phyloP scores from a whole-genome alignment of 2,797 vertebrate genomes.

The Hydrolagus colliei region DNA sequence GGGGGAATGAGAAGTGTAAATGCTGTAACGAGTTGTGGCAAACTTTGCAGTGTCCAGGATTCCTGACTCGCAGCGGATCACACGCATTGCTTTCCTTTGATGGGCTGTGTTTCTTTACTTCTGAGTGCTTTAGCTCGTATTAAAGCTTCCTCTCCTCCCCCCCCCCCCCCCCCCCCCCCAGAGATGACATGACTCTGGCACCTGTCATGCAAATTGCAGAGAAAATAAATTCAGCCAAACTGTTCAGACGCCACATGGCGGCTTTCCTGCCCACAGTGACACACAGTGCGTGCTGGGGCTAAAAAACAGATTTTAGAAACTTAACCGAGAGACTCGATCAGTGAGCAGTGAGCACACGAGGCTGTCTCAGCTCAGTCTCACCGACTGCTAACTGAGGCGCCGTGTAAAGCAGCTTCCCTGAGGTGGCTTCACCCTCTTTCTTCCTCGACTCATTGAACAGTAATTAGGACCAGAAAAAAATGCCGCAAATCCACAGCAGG shows the following conservation, averaged over 20 bases:
- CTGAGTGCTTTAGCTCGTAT: slow-evolving; percentile 21
- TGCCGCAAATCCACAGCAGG: no score
- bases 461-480: neutral
- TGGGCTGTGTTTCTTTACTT: neutral
- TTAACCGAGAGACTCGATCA: neutral
- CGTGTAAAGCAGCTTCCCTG: neutral
- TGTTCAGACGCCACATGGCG: neutral
- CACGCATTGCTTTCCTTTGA: neutral
- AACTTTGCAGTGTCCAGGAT: neutral
- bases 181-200: slow-evolving; percentile 1
- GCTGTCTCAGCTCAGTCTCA: no score
- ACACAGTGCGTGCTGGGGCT: no score
- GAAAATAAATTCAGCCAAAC: neutral
- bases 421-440: neutral
- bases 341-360: neutral
- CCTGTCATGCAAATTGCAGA: slow-evolving; percentile 30
- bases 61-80: neutral
- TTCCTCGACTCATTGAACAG: neutral
- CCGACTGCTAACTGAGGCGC: no score
- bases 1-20: neutral
- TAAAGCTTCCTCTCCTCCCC: neutral
- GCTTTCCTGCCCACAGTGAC: neutral
- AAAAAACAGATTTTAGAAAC: neutral
- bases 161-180: neutral
- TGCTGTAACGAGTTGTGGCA: neutral